Conservation (phyloP, 2,113 vertebrate genomes). For the Entomyzon cyanotis region DNA sequence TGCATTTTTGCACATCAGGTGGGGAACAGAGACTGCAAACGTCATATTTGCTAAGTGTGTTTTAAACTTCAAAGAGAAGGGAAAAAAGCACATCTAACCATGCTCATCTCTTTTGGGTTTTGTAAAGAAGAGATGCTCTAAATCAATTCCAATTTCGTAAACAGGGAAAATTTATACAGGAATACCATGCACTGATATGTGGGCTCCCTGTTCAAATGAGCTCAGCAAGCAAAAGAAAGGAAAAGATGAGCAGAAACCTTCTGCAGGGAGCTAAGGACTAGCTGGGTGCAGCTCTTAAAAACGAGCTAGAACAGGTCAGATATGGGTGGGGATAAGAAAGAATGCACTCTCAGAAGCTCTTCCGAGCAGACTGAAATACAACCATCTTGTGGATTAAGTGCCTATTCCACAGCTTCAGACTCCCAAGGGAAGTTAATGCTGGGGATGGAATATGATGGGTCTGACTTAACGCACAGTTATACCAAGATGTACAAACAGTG, state of each 20-base stretch:
- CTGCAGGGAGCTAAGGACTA: not conserved
- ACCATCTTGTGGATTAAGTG: not conserved
- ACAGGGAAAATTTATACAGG: not conserved
- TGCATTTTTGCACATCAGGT: not conserved
- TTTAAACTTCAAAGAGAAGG: conserved; percentile 12
- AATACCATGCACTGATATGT: not conserved
- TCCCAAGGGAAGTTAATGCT: not conserved
- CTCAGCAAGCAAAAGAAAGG: not conserved
- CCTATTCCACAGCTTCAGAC: not conserved
- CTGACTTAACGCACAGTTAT: not conserved
- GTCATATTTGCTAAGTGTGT: not conserved
- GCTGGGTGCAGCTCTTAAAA: conserved; percentile 34
- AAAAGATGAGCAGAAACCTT: conserved; percentile 22
- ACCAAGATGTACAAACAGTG: not conserved
- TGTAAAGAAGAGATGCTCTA: not conserved
- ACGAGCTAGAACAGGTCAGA: conserved; percentile 52
- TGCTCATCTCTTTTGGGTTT: not conserved
- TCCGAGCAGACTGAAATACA: not conserved
- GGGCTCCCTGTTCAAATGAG: not conserved
- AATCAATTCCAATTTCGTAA: not conserved
- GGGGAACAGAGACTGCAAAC: not conserved
- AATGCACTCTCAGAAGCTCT: conserved; percentile 43
- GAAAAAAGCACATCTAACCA: not conserved
- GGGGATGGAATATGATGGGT: not conserved
- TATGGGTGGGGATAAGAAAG: conserved; percentile 52